These are phyloP conservation scores for Leptopterna dolabrata DNA, from an alignment of 2,888 invertebrate genomes.

Conservation along the genomic window DNA sequence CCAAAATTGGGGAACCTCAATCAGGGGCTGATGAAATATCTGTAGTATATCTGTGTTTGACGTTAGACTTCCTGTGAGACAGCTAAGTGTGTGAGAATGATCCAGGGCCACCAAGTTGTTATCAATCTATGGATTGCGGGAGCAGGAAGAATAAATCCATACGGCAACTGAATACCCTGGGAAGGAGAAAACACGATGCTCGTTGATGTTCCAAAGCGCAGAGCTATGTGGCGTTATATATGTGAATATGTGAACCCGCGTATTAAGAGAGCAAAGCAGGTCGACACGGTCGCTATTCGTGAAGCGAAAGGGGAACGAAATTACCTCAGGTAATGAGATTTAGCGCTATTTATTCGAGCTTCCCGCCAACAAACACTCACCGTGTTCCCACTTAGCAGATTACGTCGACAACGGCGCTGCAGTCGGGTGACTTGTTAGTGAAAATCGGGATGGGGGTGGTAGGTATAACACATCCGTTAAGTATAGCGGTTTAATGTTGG, in stretches of 20 bases:
- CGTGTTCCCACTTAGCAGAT: not conserved
- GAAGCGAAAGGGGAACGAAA: slow-evolving; percentile 11
- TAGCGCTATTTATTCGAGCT: slow-evolving; percentile 24
- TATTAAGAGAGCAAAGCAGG: not conserved
- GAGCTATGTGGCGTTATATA: too few species aligned
- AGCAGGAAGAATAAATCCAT: too few species aligned
- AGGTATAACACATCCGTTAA: slow-evolving; percentile 2
- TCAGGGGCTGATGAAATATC: too few species aligned
- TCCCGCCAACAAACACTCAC: not conserved
- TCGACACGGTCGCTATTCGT: slow-evolving; percentile 1
- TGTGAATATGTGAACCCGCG: not conserved
- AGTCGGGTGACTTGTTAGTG: not conserved
- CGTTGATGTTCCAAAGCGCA: too few species aligned
- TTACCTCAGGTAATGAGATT: slow-evolving; percentile 30
- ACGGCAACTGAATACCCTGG: too few species aligned
- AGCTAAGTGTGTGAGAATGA: too few species aligned
- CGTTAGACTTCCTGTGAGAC: too few species aligned
- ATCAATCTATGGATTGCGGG: too few species aligned
- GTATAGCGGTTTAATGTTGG: not conserved
- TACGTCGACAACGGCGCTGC: not conserved
- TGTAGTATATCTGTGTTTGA: too few species aligned
- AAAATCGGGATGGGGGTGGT: slow-evolving; percentile 21
- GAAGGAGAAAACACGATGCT: too few species aligned
- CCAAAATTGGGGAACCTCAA: too few species aligned
- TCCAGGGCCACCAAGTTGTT: too few species aligned